Evolutionary conservation across 64 coral and sea anemone species (phyloP).

Genomic region (Dendronephthya gigantea): DNA sequence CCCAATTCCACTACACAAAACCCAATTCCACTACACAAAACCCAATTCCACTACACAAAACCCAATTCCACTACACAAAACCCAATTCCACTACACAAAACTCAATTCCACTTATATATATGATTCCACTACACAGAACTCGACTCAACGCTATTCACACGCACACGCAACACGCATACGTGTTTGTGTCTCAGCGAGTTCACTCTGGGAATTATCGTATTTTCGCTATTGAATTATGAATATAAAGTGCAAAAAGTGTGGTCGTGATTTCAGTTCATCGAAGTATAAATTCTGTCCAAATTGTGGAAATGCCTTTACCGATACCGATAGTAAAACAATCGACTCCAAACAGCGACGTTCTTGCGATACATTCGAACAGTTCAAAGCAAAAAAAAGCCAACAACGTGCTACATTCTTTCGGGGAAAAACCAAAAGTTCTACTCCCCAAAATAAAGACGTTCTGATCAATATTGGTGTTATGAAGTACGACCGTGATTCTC

Average conservation of each 20-base stretch:
- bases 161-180: no score
- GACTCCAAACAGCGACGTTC: background rate
- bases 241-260: background rate
- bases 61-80: no score
- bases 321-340: background rate
- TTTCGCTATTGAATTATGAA: background rate
- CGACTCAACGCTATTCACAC: no score
- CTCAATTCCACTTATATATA: no score
- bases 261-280: background rate
- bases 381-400: background rate
- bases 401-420: background rate
- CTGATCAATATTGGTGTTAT: background rate
- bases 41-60: no score
- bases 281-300: background rate
- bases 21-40: no score
- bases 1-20: no score
- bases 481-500: background rate
- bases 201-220: no score
- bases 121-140: no score
- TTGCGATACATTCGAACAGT: background rate
- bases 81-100: no score
- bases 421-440: background rate
- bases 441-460: background rate
- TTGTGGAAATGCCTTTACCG: background rate
- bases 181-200: no score